Conservation (phyloP, 1,140 invertebrate genomes). For the Pseudomyrmex gracilis region DNA sequence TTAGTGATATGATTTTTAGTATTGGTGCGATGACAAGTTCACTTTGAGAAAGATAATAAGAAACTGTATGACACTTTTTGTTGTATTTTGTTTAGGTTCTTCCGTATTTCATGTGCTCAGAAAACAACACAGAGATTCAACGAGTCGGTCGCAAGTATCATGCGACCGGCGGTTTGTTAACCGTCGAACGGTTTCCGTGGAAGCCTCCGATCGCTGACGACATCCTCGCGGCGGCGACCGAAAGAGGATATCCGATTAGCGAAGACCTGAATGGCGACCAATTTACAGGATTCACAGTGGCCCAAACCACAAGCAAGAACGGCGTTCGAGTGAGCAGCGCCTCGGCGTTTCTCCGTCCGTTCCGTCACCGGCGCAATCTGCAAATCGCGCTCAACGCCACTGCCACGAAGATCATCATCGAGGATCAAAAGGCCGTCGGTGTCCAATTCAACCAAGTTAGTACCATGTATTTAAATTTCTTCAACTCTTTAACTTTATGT, state of each 20-base stretch:
- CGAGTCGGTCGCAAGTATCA: constrained; percentile 81
- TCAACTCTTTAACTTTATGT: background rate
- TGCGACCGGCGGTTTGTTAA: constrained; percentile 80
- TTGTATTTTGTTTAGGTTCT: constrained; percentile 81
- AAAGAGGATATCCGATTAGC: constrained; percentile 86
- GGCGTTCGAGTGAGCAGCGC: constrained; percentile 90
- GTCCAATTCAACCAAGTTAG: constrained; percentile 86
- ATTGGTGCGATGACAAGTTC: no score
- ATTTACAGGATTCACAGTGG: constrained; percentile 84
- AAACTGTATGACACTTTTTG: no score
- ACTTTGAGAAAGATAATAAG: no score
- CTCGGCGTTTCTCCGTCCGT: constrained; percentile 88
- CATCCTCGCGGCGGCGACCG: constrained; percentile 86
- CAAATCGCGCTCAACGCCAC: constrained; percentile 90
- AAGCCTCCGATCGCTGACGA: constrained; percentile 84
- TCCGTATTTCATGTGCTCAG: constrained; percentile 86
- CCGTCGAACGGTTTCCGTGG: constrained; percentile 84
- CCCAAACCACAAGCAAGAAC: constrained; percentile 86
- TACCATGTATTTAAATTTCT: background rate
- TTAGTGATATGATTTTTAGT: no score
- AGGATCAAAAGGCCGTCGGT: constrained; percentile 86
- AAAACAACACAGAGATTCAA: constrained; percentile 85
- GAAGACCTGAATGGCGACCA: constrained; percentile 87
- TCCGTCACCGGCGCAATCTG: constrained; percentile 88
- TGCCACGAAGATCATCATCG: constrained; percentile 88